Percentiles rank a stretch among this genome's conserved stretches.
phyloP scores from a whole-genome alignment of 2,888 invertebrate genomes.

The Magallana nippona region DNA sequence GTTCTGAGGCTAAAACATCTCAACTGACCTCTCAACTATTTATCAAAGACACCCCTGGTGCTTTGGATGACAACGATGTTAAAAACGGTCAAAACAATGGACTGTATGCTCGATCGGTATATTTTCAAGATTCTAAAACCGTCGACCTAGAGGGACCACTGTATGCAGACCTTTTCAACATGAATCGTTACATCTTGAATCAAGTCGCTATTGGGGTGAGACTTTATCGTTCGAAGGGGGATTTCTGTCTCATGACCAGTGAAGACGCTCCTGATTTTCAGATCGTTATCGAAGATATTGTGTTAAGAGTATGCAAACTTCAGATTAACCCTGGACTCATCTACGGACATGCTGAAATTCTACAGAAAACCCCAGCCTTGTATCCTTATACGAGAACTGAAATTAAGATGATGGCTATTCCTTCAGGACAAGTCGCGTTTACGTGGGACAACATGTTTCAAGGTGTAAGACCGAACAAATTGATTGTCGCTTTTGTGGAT shows the following conservation, averaged over 20 bases:
- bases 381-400: conserved; percentile 47
- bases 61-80: conserved; percentile 37
- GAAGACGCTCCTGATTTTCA: conserved; percentile 24
- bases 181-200: conserved; percentile 44
- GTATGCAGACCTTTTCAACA: conserved; percentile 40
- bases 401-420: conserved; percentile 46
- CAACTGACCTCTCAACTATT: conserved; percentile 43
- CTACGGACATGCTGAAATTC: conserved; percentile 48
- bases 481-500: conserved; percentile 49
- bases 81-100: conserved; percentile 30
- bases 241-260: conserved; percentile 44
- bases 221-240: conserved; percentile 38
- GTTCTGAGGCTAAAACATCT: conserved; percentile 41
- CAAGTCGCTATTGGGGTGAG: conserved; percentile 41
- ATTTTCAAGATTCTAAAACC: conserved; percentile 12
- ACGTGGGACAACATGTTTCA: conserved; percentile 54
- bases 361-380: conserved; percentile 34
- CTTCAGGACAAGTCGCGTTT: conserved; percentile 47
- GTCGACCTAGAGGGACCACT: conserved; percentile 44
- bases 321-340: conserved; percentile 53
- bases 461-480: conserved; percentile 46
- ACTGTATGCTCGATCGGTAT: conserved; percentile 25
- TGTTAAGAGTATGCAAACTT: conserved; percentile 30
- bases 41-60: conserved; percentile 34
- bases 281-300: too few species aligned